Evolutionary conservation across 23 tunicate species (phyloP).

Genomic region (Pegea sp.): DNA sequence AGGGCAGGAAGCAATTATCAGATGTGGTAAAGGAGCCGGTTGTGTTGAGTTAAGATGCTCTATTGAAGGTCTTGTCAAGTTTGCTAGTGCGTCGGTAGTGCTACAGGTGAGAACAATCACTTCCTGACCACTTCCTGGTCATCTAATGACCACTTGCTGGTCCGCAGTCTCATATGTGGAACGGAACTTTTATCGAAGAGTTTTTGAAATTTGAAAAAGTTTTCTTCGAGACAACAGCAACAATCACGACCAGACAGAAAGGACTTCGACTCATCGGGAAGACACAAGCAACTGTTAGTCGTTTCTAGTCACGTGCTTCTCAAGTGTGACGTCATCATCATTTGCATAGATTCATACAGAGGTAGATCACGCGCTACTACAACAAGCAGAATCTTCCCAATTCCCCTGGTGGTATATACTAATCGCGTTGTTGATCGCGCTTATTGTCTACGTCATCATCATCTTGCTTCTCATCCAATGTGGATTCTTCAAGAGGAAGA

Average conservation of each 20-base stretch:
- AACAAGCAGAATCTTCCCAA: slow-evolving; percentile 5
- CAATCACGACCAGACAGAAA: background rate
- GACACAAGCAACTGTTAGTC: slow-evolving; percentile 4
- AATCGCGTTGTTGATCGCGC: slow-evolving; percentile 23
- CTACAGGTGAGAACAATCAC: background rate
- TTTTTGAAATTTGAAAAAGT: slow-evolving; percentile 21
- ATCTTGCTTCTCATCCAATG: slow-evolving; percentile 17
- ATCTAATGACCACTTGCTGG: no score
- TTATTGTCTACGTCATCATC: slow-evolving; percentile 25
- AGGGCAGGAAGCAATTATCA: background rate
- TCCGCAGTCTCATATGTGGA: slow-evolving; percentile 46
- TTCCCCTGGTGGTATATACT: slow-evolving; percentile 84
- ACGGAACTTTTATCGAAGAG: slow-evolving; percentile 60
- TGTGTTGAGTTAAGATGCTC: background rate
- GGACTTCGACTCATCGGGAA: slow-evolving; percentile 25
- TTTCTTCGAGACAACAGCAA: slow-evolving; percentile 8
- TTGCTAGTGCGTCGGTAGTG: no score
- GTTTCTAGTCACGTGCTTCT: background rate
- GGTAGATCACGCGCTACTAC: slow-evolving; percentile 33
- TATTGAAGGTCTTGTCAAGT: background rate
- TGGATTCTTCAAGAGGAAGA: slow-evolving; percentile 34
- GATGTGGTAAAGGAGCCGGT: background rate
- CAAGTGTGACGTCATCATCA: background rate
- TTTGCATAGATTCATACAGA: slow-evolving; percentile 28
- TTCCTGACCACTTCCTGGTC: no score